A percentile compares a stretch with the other conserved stretches of the same genome.
phyloP scores from a whole-genome alignment of 1,140 invertebrate genomes.

The Heliconius himera region DNA sequence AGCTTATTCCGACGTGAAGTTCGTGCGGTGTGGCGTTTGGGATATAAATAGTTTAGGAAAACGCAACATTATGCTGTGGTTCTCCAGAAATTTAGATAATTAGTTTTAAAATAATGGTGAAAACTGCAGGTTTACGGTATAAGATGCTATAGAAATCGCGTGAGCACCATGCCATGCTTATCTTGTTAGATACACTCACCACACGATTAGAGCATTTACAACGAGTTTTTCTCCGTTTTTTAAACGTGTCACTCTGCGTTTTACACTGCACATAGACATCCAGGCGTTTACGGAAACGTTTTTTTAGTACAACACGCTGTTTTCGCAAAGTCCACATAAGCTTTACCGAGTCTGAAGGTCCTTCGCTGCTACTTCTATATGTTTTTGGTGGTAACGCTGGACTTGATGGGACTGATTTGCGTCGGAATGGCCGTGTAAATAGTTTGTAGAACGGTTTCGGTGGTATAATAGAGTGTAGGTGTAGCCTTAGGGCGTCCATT shows the following conservation, averaged over 20 bases:
- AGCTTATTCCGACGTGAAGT: conserved; percentile 73
- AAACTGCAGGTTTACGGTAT: not conserved
- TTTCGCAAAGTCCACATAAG: conserved; percentile 58
- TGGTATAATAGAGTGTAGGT: conserved; percentile 78
- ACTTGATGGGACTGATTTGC: conserved; percentile 85
- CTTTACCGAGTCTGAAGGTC: conserved; percentile 76
- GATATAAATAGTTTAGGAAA: conserved; percentile 43
- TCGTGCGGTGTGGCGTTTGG: conserved; percentile 59
- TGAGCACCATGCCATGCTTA: conserved; percentile 34
- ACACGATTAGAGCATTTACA: conserved; percentile 71
- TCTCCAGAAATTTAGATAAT: conserved; percentile 19
- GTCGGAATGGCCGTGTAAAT: conserved; percentile 84
- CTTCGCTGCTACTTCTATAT: conserved; percentile 80
- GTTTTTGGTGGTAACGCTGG: conserved; percentile 81
- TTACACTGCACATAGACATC: conserved; percentile 76
- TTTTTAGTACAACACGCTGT: conserved; percentile 62
- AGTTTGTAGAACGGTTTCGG: conserved; percentile 82
- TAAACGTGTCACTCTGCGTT: conserved; percentile 53
- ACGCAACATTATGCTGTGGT: conserved; percentile 17
- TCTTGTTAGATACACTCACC: conserved; percentile 73
- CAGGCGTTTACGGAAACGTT: conserved; percentile 66
- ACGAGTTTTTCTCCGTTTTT: conserved; percentile 54
- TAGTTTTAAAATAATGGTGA: not conserved
- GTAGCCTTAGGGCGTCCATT: conserved; percentile 72
- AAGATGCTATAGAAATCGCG: not conserved